Percentiles rank a stretch among this genome's conserved stretches.
These are phyloP conservation scores for Drosophila varians DNA, from an alignment of 1,140 invertebrate genomes.

Conservation along the genomic window DNA sequence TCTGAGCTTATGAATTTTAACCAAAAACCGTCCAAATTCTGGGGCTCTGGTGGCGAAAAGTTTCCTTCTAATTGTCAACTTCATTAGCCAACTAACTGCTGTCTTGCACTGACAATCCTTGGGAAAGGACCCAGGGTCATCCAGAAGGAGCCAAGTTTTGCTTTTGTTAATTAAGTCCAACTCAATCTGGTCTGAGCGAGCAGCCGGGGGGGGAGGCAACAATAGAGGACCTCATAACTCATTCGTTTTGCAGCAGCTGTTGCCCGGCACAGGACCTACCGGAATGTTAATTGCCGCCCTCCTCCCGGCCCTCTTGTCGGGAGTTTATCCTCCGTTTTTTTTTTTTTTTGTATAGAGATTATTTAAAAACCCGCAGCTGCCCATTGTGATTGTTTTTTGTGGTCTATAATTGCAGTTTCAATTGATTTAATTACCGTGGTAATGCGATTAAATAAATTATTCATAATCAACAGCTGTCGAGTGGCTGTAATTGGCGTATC, in stretches of 20 bases:
- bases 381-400: conserved; percentile 24
- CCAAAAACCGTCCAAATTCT: conserved; percentile 1
- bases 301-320: too few relatives aligned
- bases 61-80: conserved; percentile 49
- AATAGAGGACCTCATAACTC: conserved; percentile 48
- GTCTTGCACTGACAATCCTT: neutral
- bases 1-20: conserved; percentile 18
- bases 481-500: conserved; percentile 25
- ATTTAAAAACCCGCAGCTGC: neutral
- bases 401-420: conserved; percentile 24
- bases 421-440: conserved; percentile 36
- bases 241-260: conserved; percentile 36
- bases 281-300: conserved; percentile 32
- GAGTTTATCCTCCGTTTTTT: neutral
- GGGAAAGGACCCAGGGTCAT: conserved; percentile 25
- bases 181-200: conserved; percentile 29
- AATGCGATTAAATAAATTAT: conserved; percentile 40
- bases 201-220: conserved; percentile 12
- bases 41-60: conserved; percentile 21
- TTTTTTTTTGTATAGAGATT: neutral
- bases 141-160: conserved; percentile 40
- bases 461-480: conserved; percentile 45
- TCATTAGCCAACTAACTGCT: conserved; percentile 44
- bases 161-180: conserved; percentile 64
- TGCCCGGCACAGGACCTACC: neutral